Base-by-base conservation (phyloP, 2,888 invertebrate genomes). In the Leptopilina myrica region DNA sequence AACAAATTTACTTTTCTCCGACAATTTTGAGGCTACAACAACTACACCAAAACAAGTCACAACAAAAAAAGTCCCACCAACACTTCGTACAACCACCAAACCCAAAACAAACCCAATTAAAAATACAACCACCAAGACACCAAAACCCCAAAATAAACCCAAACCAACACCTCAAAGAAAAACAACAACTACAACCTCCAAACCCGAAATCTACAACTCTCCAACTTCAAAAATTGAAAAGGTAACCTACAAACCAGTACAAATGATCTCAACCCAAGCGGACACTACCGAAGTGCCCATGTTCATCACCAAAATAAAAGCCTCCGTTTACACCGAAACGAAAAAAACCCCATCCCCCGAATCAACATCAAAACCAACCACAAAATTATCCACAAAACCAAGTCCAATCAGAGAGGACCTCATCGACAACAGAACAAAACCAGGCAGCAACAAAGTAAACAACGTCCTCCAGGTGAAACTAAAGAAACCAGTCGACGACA, bases 261-360 rank as follows among this genome's bases (percentile, higher is more conserved):
- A 85, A 11, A 85, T 87, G 79, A 85, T 87, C 62, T 86, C 89
- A 79, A 81, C 56, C 66, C 81, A 83, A 20, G 59, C 78, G 4
- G 88, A 87, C 0, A 79, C 20, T 14, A 87, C 86, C 0, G 89
- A 91, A 5, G 88, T 85, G 49, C 88, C 91, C 0, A 84, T 87
- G 73, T 90, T 91, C 73, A 79, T 93, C 62, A 94, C 94, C 4
- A 95, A 95, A 91, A 91, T 95, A 15, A 95, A 95, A 86, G 94
- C 95, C 7, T 94, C 95, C 0, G 92, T 94, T 40, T 86, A 94
- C 8, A 93, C 93, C 49, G 93, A 93, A 84, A 92, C 93, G 0
- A 92, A 93, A 81, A 93, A 93, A 84, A 93, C 93, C 82, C 93
- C 93, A 14, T 85, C 88, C 20, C 88, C 90, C 65, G 86, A 86